A percentile compares a stretch with the other conserved stretches of the same genome.
These are phyloP conservation scores for Pimephales promelas DNA, from an alignment of 2,113 vertebrate genomes.

Conservation along the genomic window DNA sequence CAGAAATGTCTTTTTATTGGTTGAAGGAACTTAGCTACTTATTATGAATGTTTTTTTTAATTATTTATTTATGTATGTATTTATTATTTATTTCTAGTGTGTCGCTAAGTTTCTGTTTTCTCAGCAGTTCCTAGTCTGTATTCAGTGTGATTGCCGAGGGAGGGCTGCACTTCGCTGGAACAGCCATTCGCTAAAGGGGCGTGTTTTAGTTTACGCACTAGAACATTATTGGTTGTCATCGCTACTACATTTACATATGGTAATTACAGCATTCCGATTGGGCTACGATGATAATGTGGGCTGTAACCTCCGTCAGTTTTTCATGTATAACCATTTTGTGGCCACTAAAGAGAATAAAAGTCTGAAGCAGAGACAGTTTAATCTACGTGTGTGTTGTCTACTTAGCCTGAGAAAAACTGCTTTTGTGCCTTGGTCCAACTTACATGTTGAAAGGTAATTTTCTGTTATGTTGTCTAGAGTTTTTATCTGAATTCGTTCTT, in stretches of 20 bases:
- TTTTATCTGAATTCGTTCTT: background rate
- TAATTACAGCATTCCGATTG: conserved; percentile 11
- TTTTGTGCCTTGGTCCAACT: background rate
- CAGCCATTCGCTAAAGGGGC: conserved; percentile 2
- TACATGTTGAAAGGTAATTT: conserved; percentile 40
- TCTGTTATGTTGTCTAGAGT: background rate
- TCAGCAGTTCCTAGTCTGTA: conserved; percentile 37
- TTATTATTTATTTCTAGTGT: too few relatives aligned
- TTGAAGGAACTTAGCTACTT: too few relatives aligned
- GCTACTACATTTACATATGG: background rate
- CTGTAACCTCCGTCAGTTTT: background rate
- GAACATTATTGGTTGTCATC: conserved; percentile 24
- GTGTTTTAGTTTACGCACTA: conserved; percentile 5
- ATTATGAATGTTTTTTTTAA: too few relatives aligned
- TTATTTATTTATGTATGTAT: too few relatives aligned
- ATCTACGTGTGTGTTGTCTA: background rate
- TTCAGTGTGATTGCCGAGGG: background rate
- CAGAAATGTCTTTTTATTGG: background rate
- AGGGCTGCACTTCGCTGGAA: conserved; percentile 3
- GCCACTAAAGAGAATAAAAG: background rate
- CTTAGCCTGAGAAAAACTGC: background rate
- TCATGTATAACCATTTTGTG: too few relatives aligned
- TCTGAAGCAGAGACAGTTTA: background rate
- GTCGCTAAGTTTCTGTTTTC: conserved; percentile 47
- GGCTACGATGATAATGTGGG: background rate